Evolutionary conservation across 92 coral and sea anemone species (phyloP), one percentile per base, ranked within the genome.

Genomic region (Porites cylindrica): DNA sequence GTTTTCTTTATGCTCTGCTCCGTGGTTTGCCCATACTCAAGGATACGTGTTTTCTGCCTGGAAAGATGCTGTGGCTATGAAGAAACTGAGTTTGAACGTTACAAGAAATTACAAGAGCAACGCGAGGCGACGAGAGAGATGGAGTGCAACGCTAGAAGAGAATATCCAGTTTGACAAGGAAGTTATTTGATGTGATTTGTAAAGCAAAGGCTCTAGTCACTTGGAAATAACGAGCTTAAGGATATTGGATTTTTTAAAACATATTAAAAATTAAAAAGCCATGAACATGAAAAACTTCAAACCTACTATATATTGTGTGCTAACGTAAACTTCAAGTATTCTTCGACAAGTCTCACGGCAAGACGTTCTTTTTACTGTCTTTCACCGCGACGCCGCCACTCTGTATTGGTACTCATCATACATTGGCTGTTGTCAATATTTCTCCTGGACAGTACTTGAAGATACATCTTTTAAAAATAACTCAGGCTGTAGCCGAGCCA

Each of bases 21-120:
- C 6, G 82, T 77, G 23, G 82, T 77, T 77, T 77, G 82, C 29
- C 82, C 82, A 23, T 77, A 77, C 70, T 16, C 82, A 38, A 77
- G 70, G 56, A 60, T 54, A 60, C 82, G 82, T 5, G 82, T 69
- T 5, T 60, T 24, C 7, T 77, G 56, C 52, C 17, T 77, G 78
- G 78, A 75, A 51, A 77, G 26, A 38, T 77, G 82, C n/a, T 63
- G 82, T 8, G 68, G 70, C 20, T 63, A 77, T 53, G 82, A 77
- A 29, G 70, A 77, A 29, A 56, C 32, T 6, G 82, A 26, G 62
- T 24, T 59, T 10, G 82, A 60, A 47, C 69, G 82, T 17, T 77
- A 77, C 64, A 75, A 51, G 63, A 75, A 53, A 13, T 63, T 75
- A 10, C 78, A 75, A 51, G 14, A 75, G 12, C 43, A 75, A 60